Base-by-base conservation (phyloP, 2,888 invertebrate genomes). In the Spilosoma lubricipeda region DNA sequence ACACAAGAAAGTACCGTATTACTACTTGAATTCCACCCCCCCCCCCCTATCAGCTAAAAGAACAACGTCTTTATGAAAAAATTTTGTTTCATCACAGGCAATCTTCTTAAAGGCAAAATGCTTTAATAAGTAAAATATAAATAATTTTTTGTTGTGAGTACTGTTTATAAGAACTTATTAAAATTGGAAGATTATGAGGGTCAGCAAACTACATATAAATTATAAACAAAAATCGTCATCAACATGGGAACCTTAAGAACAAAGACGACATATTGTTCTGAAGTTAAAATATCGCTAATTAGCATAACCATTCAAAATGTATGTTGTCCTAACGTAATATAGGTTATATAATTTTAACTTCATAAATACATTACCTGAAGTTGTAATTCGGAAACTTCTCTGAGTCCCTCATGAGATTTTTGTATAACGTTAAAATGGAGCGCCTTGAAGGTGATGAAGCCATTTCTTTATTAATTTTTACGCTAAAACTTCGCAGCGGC, bases 341-440 rank as follows among this genome's bases (percentile, higher is more conserved):
- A 92, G 92, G 92, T 91, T 93, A 93, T 91, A 77, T 90, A 90
- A 89, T 86, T 77, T 72, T 70, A 23, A 78, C 74, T 59, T 23
- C 30, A 7, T 33, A 70, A 72, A 77, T 36, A 64, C 76, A 71
- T 79, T 93, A 98, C 98, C 98, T 97, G 93, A 97, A 98, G 93
- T 98, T 98, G 86, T 98, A 98, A 39, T 97, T 96, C 0, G 97
- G 91, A 91, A 98, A 97, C 90, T 98, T 98, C 83, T 97, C 96
- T 15, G 98, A 97, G 94, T 98, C 98, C 71, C 97, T 96, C 82
- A 98, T 86, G 76, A 98, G 92, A 79, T 96, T 93, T 89, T 97
- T 97, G 90, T 98, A 98, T 56, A 98, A 92, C n/a, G 96, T 93
- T 76, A 98, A 90, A 63, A 97, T 95, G 90, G 96, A 95, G 73